Conservation (phyloP, 2,888 invertebrate genomes). For the Euphydryas editha region DNA sequence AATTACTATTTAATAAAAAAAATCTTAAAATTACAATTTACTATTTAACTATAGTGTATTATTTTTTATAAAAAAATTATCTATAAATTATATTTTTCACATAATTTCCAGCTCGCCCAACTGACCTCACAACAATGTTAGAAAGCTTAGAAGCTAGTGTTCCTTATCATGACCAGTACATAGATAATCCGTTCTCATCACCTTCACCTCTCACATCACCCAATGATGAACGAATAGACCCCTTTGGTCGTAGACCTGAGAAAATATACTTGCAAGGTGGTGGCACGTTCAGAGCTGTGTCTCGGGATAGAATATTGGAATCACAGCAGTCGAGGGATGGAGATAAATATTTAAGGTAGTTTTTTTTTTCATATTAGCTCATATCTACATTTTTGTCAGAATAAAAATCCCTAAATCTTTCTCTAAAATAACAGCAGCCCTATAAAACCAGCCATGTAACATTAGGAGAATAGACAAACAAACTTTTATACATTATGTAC, state of each 20-base stretch:
- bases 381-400: neutral
- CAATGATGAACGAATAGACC: slow-evolving; percentile 71
- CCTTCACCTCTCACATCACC: slow-evolving; percentile 80
- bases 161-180: slow-evolving; percentile 74
- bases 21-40: too few species aligned
- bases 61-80: neutral
- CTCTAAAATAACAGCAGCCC: neutral
- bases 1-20: too few species aligned
- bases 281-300: slow-evolving; percentile 75
- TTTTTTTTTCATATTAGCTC: neutral
- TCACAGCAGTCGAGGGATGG: slow-evolving; percentile 71
- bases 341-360: slow-evolving; percentile 76
- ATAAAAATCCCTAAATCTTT: too few species aligned
- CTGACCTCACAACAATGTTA: slow-evolving; percentile 74
- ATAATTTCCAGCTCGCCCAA: slow-evolving; percentile 68
- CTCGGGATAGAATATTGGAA: slow-evolving; percentile 74
- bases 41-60: too few species aligned
- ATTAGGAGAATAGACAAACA: too few species aligned
- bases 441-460: too few species aligned
- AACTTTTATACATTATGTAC: too few species aligned
- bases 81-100: neutral
- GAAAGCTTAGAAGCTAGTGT: slow-evolving; percentile 71
- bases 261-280: slow-evolving; percentile 79
- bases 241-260: slow-evolving; percentile 70
- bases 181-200: slow-evolving; percentile 81